phyloP scores from a whole-genome alignment of 2,113 vertebrate species.

The Microtus oregoni region DNA sequence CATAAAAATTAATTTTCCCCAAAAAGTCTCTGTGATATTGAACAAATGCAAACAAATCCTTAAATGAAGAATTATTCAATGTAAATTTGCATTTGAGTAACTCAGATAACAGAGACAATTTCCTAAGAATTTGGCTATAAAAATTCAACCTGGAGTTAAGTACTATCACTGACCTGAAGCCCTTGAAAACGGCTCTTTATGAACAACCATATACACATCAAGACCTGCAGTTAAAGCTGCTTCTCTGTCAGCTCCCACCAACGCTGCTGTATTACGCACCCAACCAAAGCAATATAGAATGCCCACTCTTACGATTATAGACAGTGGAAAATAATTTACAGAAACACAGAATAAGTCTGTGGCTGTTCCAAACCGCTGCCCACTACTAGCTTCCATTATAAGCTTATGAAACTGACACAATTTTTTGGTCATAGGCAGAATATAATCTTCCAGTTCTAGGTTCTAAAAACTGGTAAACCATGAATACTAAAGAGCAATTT shows the following conservation, averaged over 20 bases:
- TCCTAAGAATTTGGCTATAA: constrained; percentile 65
- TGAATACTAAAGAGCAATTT: constrained; percentile 22
- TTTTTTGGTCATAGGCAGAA: constrained; percentile 51
- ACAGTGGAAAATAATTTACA: constrained; percentile 28
- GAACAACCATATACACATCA: constrained; percentile 47
- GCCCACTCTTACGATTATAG: constrained; percentile 52
- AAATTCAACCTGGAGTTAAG: constrained; percentile 21
- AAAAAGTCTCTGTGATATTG: constrained; percentile 86
- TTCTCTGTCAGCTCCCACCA: constrained; percentile 59
- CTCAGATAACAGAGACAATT: constrained; percentile 71
- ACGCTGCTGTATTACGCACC: constrained; percentile 69
- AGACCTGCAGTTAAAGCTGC: background rate
- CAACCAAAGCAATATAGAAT: constrained; percentile 71
- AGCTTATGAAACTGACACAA: background rate
- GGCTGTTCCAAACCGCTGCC: constrained; percentile 40
- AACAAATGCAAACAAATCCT: constrained; percentile 86
- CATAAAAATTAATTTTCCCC: constrained; percentile 75
- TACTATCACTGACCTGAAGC: constrained; percentile 68
- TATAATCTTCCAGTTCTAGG: constrained; percentile 38
- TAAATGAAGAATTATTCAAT: constrained; percentile 82
- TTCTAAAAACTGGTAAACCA: constrained; percentile 62
- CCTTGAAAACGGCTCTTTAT: constrained; percentile 70
- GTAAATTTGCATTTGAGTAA: constrained; percentile 86
- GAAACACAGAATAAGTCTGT: constrained; percentile 64
- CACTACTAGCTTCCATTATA: background rate